phyloP scores from a whole-genome alignment of 2,888 invertebrate genomes.

The Pinctada fucata region DNA sequence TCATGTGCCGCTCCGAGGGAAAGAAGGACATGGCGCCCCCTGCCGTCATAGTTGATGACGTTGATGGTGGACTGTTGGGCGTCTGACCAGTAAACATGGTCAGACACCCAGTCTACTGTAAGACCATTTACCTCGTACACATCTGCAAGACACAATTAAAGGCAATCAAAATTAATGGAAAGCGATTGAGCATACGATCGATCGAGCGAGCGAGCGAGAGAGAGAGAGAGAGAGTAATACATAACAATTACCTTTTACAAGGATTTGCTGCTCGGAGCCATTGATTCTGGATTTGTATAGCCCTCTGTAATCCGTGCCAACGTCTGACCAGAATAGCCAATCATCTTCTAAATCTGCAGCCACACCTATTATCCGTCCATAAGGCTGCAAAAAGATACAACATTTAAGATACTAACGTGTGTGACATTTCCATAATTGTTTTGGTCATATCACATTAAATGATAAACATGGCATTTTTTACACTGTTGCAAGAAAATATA shows the following conservation, averaged over 20 bases:
- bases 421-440: too few species aligned
- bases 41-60: constrained; percentile 69
- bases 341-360: constrained; percentile 51
- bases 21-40: constrained; percentile 61
- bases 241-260: constrained; percentile 47
- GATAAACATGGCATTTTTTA: too few species aligned
- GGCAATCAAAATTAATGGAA: background rate
- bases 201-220: too few species aligned
- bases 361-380: constrained; percentile 53
- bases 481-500: too few species aligned
- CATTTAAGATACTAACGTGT: background rate
- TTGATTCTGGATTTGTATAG: constrained; percentile 49
- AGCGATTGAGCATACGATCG: background rate
- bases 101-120: constrained; percentile 69
- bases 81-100: constrained; percentile 73
- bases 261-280: constrained; percentile 42
- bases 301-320: constrained; percentile 45
- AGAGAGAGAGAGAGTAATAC: background rate
- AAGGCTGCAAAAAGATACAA: constrained; percentile 42
- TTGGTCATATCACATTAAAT: too few species aligned
- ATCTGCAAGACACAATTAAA: constrained; percentile 48
- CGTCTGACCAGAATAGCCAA: constrained; percentile 59
- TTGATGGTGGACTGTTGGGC: constrained; percentile 62
- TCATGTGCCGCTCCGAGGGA: constrained; percentile 53
- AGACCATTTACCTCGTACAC: constrained; percentile 68